Evolutionary conservation across 2,888 invertebrate genomes (phyloP).

Genomic region (Drosophila formosana): DNA sequence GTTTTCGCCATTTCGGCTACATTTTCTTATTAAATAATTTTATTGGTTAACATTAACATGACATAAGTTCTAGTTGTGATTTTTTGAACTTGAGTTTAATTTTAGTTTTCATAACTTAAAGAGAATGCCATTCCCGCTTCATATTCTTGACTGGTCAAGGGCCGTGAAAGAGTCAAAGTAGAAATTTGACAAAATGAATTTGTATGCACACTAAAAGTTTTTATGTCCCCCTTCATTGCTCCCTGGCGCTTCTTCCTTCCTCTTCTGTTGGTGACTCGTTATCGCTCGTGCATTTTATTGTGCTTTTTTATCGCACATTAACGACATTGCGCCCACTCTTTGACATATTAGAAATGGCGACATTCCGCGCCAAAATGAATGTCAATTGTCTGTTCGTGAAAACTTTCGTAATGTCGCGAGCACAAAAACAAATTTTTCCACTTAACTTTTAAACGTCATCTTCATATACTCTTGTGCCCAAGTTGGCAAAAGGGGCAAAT

Average conservation of each 20-base stretch:
- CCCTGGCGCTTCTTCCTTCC: not conserved
- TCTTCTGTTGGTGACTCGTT: constrained; percentile 18
- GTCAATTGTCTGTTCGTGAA: constrained; percentile 60
- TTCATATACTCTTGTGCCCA: constrained; percentile 14
- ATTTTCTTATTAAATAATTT: no score
- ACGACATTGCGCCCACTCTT: constrained; percentile 27
- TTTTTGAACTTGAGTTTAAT: no score
- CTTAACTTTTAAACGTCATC: constrained; percentile 46
- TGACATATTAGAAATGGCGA: constrained; percentile 40
- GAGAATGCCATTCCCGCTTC: not conserved
- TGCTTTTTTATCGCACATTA: constrained; percentile 54
- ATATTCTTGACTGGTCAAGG: constrained; percentile 11
- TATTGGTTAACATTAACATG: no score
- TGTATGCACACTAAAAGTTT: constrained; percentile 36
- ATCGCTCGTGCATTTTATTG: constrained; percentile 47
- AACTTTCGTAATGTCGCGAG: constrained; percentile 34
- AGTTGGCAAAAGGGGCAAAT: not conserved
- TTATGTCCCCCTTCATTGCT: not conserved
- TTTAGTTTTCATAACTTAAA: not conserved
- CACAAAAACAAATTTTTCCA: constrained; percentile 25
- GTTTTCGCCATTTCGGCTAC: no score
- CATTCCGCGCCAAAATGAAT: constrained; percentile 46
- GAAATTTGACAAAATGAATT: constrained; percentile 17
- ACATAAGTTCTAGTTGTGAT: no score
- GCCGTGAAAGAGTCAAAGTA: constrained; percentile 14